These are phyloP conservation scores for Allacma fusca DNA, from an alignment of 2,888 invertebrate genomes.

Conservation along the genomic window DNA sequence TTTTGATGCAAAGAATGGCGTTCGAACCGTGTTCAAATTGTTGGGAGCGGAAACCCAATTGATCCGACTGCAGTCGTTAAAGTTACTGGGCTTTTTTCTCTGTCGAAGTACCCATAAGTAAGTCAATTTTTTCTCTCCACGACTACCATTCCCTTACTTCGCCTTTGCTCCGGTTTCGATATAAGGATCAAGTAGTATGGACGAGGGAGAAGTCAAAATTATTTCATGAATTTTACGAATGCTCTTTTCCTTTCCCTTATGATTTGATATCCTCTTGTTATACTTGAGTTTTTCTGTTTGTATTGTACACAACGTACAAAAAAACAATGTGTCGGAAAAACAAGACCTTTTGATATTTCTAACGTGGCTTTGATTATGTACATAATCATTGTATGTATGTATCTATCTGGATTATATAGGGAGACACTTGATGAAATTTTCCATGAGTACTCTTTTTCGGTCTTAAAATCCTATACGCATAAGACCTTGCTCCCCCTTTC, in stretches of 20 bases:
- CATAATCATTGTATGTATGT: too few species aligned
- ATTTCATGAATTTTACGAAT: background rate
- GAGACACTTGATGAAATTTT: constrained; percentile 8
- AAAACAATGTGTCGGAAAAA: too few species aligned
- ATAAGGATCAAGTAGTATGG: background rate
- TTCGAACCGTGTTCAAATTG: constrained; percentile 95
- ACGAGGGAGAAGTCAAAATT: constrained; percentile 10
- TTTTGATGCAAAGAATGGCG: constrained; percentile 96
- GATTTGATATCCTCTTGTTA: background rate
- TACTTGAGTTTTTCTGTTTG: background rate
- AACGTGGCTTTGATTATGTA: too few species aligned
- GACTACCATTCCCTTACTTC: background rate
- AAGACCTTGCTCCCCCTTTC: background rate
- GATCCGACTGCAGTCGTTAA: constrained; percentile 93
- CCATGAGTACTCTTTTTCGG: background rate
- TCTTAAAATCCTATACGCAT: constrained; percentile 1
- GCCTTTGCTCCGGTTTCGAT: background rate
- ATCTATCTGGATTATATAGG: background rate
- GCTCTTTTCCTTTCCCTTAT: background rate
- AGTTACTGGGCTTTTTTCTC: constrained; percentile 95
- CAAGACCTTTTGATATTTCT: too few species aligned
- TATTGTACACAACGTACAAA: too few species aligned
- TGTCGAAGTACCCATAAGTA: constrained; percentile 98
- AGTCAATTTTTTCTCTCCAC: constrained; percentile 63
- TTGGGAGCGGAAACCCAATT: constrained; percentile 95